phyloP scores from a whole-genome alignment of 2,113 vertebrate genomes.

The Oxyruncus cristatus region DNA sequence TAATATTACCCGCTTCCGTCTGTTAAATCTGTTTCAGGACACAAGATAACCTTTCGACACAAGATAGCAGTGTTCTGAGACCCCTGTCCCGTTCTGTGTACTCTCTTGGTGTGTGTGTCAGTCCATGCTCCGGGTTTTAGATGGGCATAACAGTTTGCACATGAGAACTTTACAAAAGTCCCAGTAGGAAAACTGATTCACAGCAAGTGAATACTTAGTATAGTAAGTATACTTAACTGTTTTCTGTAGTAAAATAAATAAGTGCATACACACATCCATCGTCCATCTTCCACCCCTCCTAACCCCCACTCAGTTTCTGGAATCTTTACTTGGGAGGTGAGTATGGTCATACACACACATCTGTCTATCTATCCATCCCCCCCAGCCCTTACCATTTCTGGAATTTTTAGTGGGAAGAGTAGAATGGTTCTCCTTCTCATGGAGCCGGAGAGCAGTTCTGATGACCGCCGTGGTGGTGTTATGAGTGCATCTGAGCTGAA shows the following conservation, averaged over 20 bases:
- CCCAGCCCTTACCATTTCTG: not conserved
- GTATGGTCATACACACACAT: not conserved
- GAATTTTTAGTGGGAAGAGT: not conserved
- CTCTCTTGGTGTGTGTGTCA: accelerated
- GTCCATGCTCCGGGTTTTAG: accelerated
- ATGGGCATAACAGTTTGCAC: accelerated
- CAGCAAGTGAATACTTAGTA: not conserved
- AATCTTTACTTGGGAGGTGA: not conserved
- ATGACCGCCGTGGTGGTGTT: accelerated
- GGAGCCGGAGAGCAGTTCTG: not conserved
- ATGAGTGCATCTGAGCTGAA: accelerated
- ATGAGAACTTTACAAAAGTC: not conserved
- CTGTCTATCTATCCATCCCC: not conserved
- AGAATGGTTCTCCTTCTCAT: not conserved
- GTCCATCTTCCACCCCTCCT: accelerated
- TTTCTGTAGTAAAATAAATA: not conserved
- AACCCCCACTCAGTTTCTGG: not conserved
- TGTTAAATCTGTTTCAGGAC: not conserved
- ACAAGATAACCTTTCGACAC: not conserved
- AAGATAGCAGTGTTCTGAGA: not conserved
- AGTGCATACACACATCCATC: no score
- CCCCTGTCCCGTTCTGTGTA: not conserved
- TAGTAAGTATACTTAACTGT: not conserved
- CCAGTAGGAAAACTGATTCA: not conserved
- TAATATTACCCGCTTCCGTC: not conserved